phyloP scores from a whole-genome alignment of 2,888 invertebrate genomes.

The Seira sanloemensis region DNA sequence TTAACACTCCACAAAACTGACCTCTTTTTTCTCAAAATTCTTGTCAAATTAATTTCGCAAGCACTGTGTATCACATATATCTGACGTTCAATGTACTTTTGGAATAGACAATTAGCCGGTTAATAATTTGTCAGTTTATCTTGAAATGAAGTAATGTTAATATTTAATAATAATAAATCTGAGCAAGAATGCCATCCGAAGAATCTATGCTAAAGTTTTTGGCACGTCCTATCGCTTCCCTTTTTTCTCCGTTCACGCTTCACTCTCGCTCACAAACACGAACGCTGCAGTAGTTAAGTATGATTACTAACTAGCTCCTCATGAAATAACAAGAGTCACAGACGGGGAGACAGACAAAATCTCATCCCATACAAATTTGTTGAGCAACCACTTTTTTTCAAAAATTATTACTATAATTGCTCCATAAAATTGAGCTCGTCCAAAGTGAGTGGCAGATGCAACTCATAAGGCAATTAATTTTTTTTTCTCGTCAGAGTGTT shows the following conservation, averaged over 20 bases:
- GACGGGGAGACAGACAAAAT: neutral
- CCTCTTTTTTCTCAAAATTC: neutral
- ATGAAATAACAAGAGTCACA: neutral
- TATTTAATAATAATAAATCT: neutral
- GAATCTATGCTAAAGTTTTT: neutral
- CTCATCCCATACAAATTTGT: neutral
- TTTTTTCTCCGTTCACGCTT: neutral
- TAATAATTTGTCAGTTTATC: neutral
- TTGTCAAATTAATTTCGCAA: conserved; percentile 2
- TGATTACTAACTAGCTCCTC: neutral
- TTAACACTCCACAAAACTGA: neutral
- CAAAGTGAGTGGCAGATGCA: neutral
- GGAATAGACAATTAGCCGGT: too few relatives aligned
- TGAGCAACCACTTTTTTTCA: neutral
- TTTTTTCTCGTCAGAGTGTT: neutral
- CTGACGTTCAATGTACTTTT: too few relatives aligned
- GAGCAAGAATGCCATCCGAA: neutral
- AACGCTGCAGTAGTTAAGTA: neutral
- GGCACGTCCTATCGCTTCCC: neutral
- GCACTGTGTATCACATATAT: neutral
- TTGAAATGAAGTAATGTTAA: neutral
- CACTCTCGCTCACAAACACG: neutral
- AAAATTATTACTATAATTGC: neutral
- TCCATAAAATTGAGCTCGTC: neutral
- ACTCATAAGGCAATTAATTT: neutral